A percentile compares a stretch with the other conserved stretches of the same genome.
Conservation (phyloP, 2,113 vertebrate genomes). For the Xerus inauris region DNA sequence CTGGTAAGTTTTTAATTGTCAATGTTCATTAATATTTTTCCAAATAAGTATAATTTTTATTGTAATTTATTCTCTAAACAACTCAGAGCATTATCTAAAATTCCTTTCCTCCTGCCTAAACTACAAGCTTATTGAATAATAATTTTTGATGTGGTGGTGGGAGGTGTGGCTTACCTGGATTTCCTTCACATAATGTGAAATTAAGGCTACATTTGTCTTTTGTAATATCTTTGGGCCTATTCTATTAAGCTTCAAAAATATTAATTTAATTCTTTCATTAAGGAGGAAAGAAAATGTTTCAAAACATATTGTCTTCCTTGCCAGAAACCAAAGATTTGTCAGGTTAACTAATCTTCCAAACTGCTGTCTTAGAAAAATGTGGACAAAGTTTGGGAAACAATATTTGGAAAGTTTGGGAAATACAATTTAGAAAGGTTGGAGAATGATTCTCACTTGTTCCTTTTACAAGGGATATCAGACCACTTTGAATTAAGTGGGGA, state of each 20-base stretch:
- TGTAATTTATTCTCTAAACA: neutral
- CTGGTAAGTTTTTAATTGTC: neutral
- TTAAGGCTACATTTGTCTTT: neutral
- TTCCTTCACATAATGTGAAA: neutral
- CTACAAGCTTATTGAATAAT: neutral
- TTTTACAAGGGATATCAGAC: neutral
- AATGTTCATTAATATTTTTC: neutral
- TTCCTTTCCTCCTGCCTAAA: neutral
- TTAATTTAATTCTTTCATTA: neutral
- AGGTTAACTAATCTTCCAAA: neutral
- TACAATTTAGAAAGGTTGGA: neutral
- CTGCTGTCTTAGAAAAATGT: neutral
- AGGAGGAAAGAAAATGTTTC: neutral
- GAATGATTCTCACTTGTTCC: neutral
- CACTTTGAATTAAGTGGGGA: neutral
- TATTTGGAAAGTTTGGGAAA: too few species aligned
- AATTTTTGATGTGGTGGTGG: neutral
- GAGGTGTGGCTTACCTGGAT: neutral
- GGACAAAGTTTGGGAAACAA: neutral
- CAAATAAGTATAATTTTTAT: neutral
- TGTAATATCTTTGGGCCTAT: neutral
- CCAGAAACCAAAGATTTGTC: neutral
- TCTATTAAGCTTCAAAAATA: neutral
- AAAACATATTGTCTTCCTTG: neutral
- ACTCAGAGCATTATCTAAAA: neutral